Evolutionary conservation across 2,797 vertebrate genomes (phyloP).

Genomic region (Bryconaethiops microstoma): DNA sequence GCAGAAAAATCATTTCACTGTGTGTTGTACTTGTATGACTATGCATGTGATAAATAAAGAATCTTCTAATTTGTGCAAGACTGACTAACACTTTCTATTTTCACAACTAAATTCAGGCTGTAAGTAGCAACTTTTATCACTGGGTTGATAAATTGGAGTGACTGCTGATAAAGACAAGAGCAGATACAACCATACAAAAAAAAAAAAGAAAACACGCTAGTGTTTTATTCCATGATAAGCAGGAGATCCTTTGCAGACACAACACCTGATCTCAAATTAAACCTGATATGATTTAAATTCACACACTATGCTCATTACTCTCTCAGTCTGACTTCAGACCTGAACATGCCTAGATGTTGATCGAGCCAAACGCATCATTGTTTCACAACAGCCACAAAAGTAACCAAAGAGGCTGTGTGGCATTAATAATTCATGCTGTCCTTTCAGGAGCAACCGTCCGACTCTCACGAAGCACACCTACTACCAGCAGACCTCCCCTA

Average conservation of each 20-base stretch:
- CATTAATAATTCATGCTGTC: slow-evolving; percentile 71
- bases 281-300: slow-evolving; percentile 51
- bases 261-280: slow-evolving; percentile 43
- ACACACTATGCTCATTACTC: slow-evolving; percentile 42
- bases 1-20: no score
- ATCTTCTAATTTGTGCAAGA: background rate
- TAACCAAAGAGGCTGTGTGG: slow-evolving; percentile 63
- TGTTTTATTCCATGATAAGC: background rate
- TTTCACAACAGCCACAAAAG: slow-evolving; percentile 59
- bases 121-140: background rate
- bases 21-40: no score
- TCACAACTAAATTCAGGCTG: background rate
- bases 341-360: slow-evolving; percentile 55
- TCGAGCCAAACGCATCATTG: slow-evolving; percentile 52
- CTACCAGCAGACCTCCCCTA: slow-evolving; percentile 44
- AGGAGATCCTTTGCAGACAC: background rate
- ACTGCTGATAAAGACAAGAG: background rate
- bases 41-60: no score
- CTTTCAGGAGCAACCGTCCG: slow-evolving; percentile 68
- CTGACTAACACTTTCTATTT: background rate
- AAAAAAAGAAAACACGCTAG: no score
- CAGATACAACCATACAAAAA: background rate
- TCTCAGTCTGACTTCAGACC: slow-evolving; percentile 49
- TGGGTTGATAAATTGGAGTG: background rate
- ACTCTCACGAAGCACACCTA: slow-evolving; percentile 61